phyloP scores from a whole-genome alignment of 2,797 vertebrate genomes.

The Clarias fuscus region DNA sequence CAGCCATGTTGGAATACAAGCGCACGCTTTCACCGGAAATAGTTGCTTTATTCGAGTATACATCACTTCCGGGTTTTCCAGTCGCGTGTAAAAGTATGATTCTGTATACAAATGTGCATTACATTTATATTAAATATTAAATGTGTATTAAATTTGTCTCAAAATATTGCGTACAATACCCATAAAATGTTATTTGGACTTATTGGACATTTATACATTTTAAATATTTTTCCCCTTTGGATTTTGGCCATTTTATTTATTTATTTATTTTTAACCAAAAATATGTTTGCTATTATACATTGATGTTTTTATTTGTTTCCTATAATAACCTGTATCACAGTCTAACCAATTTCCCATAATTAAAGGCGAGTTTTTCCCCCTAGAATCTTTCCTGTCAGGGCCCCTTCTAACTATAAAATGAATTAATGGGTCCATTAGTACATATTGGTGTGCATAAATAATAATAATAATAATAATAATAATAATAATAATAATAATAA shows the following conservation, averaged over 20 bases:
- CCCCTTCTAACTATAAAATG: neutral
- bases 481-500: no score
- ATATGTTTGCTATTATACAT: no score
- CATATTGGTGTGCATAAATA: neutral
- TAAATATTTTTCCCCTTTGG: no score
- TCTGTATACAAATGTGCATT: no score
- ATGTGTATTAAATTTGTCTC: no score
- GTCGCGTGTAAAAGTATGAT: neutral
- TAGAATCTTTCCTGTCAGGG: neutral
- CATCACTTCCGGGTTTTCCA: constrained; percentile 35
- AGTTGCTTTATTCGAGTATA: neutral
- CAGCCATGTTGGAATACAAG: constrained; percentile 69
- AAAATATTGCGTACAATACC: no score
- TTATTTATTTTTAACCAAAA: no score
- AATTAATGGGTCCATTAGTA: neutral
- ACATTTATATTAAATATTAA: no score
- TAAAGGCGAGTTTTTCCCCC: neutral
- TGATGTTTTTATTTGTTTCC: neutral
- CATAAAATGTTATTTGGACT: no score
- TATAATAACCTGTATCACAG: no score
- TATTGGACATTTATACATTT: no score
- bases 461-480: neutral
- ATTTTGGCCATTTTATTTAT: no score
- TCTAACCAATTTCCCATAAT: neutral
- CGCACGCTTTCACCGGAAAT: neutral